These are phyloP conservation scores for Drosophila seguyi DNA, from an alignment of 1,140 invertebrate genomes.

Conservation along the genomic window DNA sequence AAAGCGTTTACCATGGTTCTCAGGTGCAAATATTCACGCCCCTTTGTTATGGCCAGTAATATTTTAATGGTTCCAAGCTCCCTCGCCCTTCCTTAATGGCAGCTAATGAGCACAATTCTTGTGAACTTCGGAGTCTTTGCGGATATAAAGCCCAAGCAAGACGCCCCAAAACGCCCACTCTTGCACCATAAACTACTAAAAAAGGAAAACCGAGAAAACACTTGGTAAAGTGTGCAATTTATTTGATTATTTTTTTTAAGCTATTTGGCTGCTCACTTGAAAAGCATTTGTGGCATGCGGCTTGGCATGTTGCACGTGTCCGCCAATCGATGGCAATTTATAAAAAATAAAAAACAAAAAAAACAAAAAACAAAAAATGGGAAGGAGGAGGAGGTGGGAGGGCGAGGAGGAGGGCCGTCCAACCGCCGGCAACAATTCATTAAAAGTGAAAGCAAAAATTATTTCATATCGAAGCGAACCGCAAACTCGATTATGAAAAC, in stretches of 20 bases:
- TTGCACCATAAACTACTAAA: slow-evolving; percentile 66
- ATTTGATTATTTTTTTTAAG: slow-evolving; percentile 25
- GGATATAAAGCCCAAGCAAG: slow-evolving; percentile 22
- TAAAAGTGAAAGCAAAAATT: slow-evolving; percentile 83
- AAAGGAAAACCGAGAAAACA: slow-evolving; percentile 28
- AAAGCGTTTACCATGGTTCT: slow-evolving; percentile 20
- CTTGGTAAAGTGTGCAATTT: slow-evolving; percentile 44
- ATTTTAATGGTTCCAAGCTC: slow-evolving; percentile 29
- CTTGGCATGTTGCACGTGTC: slow-evolving; percentile 79
- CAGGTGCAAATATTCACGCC: slow-evolving; percentile 54
- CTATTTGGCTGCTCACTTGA: slow-evolving; percentile 44
- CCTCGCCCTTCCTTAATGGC: not conserved
- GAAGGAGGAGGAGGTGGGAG: not conserved
- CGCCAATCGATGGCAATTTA: slow-evolving; percentile 72
- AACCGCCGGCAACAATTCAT: slow-evolving; percentile 63
- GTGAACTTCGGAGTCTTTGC: slow-evolving; percentile 36
- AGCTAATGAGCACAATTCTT: slow-evolving; percentile 41
- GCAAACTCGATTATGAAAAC: slow-evolving; percentile 77
- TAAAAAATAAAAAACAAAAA: slow-evolving; percentile 38
- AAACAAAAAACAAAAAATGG: not conserved
- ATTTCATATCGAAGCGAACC: slow-evolving; percentile 76
- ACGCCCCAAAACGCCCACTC: slow-evolving; percentile 23
- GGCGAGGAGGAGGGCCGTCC: slow-evolving; percentile 11
- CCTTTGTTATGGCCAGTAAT: slow-evolving; percentile 16
- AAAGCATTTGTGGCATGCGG: slow-evolving; percentile 72